Evolutionary conservation across 2,113 vertebrate species (phyloP).

Genomic region (Myxocyprinus asiaticus): DNA sequence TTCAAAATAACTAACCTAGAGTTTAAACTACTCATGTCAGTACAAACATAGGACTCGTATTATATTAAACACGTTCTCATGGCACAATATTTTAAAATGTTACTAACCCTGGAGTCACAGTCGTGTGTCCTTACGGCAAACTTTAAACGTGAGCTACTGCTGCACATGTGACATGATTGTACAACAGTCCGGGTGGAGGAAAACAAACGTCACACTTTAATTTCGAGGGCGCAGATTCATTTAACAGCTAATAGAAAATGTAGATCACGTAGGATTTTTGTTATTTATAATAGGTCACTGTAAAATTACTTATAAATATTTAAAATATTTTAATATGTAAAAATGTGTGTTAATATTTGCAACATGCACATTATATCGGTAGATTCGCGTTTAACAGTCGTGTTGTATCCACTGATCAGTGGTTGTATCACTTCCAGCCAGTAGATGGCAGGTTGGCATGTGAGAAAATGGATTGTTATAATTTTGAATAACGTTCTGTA

Average conservation of each 20-base stretch:
- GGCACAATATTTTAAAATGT: background rate
- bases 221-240: conserved; percentile 11
- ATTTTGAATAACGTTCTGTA: no score
- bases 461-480: no score
- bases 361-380: no score
- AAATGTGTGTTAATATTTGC: no score
- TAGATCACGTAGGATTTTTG: background rate
- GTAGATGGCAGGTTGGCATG: no score
- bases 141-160: background rate
- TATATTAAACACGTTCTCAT: background rate
- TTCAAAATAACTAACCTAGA: background rate
- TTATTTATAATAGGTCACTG: background rate
- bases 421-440: no score
- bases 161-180: background rate
- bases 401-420: no score
- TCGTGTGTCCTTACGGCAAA: background rate
- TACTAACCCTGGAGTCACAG: background rate
- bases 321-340: background rate
- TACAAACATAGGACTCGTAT: no score
- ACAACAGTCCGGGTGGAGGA: background rate
- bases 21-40: background rate
- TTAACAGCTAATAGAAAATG: background rate
- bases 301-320: background rate
- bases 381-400: no score
- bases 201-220: no score